phyloP scores from a whole-genome alignment of 2,797 vertebrate genomes.

The Lepilemur septentrionalis region DNA sequence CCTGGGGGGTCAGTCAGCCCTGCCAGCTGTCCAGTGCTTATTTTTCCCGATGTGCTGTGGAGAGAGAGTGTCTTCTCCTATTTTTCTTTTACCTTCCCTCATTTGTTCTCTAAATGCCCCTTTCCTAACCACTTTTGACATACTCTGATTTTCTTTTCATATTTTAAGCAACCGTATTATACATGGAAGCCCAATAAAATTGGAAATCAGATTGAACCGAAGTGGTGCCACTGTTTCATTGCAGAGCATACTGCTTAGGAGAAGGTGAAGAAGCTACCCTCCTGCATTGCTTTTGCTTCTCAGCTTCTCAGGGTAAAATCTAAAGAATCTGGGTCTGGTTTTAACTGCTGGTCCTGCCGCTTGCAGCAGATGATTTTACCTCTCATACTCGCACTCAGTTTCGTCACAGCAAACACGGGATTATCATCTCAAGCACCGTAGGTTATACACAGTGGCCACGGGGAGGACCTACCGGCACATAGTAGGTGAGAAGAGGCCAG shows the following conservation, averaged over 20 bases:
- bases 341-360: background rate
- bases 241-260: no score
- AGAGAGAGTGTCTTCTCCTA: background rate
- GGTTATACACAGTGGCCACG: background rate
- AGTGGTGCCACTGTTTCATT: background rate
- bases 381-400: background rate
- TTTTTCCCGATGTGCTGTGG: background rate
- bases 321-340: background rate
- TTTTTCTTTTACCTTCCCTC: background rate
- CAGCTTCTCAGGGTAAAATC: background rate
- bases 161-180: background rate
- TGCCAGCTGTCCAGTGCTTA: background rate
- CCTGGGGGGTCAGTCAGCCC: no score
- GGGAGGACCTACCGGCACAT: background rate
- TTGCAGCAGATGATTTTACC: background rate
- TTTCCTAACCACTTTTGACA: background rate
- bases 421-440: background rate
- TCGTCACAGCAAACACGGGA: background rate
- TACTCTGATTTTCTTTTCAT: background rate
- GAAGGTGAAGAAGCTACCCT: background rate
- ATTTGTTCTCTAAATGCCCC: background rate
- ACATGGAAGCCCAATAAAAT: background rate
- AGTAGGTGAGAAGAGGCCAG: background rate
- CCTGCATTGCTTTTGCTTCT: background rate
- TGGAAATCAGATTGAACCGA: background rate